Evolutionary conservation across 1,140 invertebrate genomes (phyloP), one percentile per base, ranked within the genome.

Genomic region (Drosophila pseudoobscura): DNA sequence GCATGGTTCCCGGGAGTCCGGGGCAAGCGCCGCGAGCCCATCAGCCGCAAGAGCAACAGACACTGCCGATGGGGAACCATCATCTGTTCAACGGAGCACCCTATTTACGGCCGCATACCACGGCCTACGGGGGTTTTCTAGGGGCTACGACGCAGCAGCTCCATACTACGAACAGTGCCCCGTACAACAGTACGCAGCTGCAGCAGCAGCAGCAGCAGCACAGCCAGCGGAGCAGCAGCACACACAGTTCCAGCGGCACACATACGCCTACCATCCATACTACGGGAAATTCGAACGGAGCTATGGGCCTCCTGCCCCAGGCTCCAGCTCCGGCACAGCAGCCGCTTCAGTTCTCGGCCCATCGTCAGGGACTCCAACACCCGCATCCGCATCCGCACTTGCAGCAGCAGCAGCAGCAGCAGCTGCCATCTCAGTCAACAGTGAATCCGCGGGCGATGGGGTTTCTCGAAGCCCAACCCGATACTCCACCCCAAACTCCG

Each of bases 401-500:
- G 11, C 55, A 58, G 39, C 69, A 59, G n/a, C 69, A 50, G 39
- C 55, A 75, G 43, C 72, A 52, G 62, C 61, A 50, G 15, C 69
- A 49, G 66, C 89, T 68, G 62, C 87, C 61, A 50, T 75, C 85
- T 79, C 84, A 78, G 49, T 82, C 82, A 63, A 78, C 65, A 92
- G 78, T 75, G 85, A 80, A 56, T 83, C 89, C 89, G 82, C 91
- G 68, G 69, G 94, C 94, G 79, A 94, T 94, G 93, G 95, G 95
- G 91, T 96, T 96, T 93, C 96, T 95, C 87, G 96, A 96, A 91
- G 96, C 96, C 91, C 96, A 96, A 93, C 97, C 96, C 72, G 97
- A 91, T 91, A 98, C 97, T 66, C 97, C 97, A 74, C 97, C 97
- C 26, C 97, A 97, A 93, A 98, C 97, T 72, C 97, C 97, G 61